Evolutionary conservation across 2,113 vertebrate species (phyloP).

Genomic region (Lycaon pictus): DNA sequence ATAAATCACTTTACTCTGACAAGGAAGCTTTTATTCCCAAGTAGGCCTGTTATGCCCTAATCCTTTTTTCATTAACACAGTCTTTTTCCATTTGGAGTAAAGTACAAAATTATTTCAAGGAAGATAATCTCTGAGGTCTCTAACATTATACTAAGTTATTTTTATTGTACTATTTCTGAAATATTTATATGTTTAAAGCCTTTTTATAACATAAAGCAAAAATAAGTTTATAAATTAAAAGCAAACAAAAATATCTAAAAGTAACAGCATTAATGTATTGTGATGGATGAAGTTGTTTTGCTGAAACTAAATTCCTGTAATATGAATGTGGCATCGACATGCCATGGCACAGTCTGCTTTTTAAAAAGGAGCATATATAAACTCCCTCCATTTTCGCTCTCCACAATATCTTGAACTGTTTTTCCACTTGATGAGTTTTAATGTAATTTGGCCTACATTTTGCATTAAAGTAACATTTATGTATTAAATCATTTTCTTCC

Average conservation of each 20-base stretch:
- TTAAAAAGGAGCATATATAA: neutral
- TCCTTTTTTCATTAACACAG: neutral
- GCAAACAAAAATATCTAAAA: constrained; percentile 36
- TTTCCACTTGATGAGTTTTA: neutral
- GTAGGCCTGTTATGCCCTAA: neutral
- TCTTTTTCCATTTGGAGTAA: neutral
- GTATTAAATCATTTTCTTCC: constrained; percentile 3
- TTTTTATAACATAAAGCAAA: constrained; percentile 31
- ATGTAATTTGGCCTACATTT: neutral
- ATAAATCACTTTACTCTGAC: neutral
- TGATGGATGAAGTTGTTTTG: neutral
- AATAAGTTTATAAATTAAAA: constrained; percentile 53
- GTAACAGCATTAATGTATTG: neutral
- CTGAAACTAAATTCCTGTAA: neutral
- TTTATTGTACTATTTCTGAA: constrained; percentile 35
- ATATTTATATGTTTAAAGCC: constrained; percentile 35
- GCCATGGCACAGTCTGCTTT: neutral
- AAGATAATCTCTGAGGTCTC: constrained; percentile 20
- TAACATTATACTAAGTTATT: constrained; percentile 54
- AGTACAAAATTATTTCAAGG: constrained; percentile 43
- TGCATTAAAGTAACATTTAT: neutral
- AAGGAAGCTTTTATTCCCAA: neutral
- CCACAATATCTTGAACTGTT: neutral
- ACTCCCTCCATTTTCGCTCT: neutral
- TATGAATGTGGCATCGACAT: neutral